Conservation (phyloP, 2,797 vertebrate species). For the Melanotaenia boesemani region DNA sequence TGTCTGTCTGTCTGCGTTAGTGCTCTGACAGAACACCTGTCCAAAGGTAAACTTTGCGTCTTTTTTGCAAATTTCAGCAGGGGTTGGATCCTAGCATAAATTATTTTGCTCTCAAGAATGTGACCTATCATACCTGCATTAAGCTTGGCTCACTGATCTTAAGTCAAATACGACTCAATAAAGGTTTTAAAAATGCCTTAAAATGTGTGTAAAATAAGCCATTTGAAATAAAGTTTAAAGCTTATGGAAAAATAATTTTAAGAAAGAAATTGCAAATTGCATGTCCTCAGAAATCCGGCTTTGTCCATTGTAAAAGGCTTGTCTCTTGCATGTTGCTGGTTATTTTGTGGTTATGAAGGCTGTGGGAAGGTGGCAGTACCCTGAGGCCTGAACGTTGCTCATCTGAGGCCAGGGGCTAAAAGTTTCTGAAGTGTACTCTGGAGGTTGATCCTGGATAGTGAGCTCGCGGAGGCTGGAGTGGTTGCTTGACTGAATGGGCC, state of each 20-base stretch:
- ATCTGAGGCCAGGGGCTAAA: slow-evolving; percentile 47
- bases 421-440: slow-evolving; percentile 34
- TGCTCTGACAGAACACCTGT: too few relatives aligned
- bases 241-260: not conserved
- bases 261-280: not conserved
- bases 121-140: not conserved
- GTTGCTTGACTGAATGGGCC: not conserved
- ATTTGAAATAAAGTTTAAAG: slow-evolving; percentile 1
- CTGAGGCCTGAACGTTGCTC: slow-evolving; percentile 53
- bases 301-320: not conserved
- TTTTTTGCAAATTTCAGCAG: too few relatives aligned
- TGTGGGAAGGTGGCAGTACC: slow-evolving; percentile 75
- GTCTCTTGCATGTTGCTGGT: not conserved
- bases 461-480: not conserved
- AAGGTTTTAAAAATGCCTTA: not conserved
- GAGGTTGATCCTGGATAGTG: slow-evolving; percentile 17
- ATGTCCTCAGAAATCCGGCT: not conserved
- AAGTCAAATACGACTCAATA: not conserved
- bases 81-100: too few relatives aligned
- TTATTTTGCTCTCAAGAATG: too few relatives aligned
- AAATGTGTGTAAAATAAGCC: fast-evolving
- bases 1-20: too few relatives aligned
- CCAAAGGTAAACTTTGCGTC: too few relatives aligned
- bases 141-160: slow-evolving; percentile 19
- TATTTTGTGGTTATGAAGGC: not conserved